Conservation (phyloP, 2,113 vertebrate species). For the Toxotes chatareus region DNA sequence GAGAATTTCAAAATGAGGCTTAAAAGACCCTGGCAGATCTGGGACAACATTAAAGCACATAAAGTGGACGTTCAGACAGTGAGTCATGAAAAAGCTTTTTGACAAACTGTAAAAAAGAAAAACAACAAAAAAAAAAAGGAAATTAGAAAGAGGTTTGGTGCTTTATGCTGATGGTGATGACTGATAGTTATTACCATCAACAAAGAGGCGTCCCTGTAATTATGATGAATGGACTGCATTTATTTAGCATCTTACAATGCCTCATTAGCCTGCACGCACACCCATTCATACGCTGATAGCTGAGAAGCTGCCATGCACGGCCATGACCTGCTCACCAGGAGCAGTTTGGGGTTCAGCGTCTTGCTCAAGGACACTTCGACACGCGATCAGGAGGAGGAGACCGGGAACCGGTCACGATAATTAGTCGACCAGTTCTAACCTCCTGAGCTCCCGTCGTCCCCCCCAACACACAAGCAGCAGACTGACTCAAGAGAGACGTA, state of each 20-base stretch:
- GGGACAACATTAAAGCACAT: constrained; percentile 27
- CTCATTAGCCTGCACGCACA: constrained; percentile 6
- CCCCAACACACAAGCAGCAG: constrained; percentile 17
- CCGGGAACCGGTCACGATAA: background rate
- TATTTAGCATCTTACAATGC: background rate
- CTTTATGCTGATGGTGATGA: constrained; percentile 37
- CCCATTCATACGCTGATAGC: background rate
- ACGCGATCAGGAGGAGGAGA: constrained; percentile 14
- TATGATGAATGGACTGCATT: constrained; percentile 34
- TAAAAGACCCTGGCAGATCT: background rate
- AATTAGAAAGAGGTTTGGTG: constrained; percentile 21
- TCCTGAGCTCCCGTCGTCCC: background rate
- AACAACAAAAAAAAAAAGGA: background rate
- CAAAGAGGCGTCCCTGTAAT: constrained; percentile 25
- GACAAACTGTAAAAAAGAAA: background rate
- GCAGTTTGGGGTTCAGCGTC: constrained; percentile 26
- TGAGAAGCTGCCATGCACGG: constrained; percentile 57
- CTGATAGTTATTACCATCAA: constrained; percentile 29
- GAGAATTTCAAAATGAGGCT: background rate
- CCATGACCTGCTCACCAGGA: constrained; percentile 36
- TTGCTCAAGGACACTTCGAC: constrained; percentile 51
- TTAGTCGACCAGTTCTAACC: too few species aligned
- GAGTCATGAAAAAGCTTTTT: background rate
- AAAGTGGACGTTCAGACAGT: constrained; percentile 8
- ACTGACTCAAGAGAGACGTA: background rate